These are phyloP conservation scores for Zoanthus sociatus DNA, from an alignment of 92 coral and sea anemone species.

Conservation along the genomic window DNA sequence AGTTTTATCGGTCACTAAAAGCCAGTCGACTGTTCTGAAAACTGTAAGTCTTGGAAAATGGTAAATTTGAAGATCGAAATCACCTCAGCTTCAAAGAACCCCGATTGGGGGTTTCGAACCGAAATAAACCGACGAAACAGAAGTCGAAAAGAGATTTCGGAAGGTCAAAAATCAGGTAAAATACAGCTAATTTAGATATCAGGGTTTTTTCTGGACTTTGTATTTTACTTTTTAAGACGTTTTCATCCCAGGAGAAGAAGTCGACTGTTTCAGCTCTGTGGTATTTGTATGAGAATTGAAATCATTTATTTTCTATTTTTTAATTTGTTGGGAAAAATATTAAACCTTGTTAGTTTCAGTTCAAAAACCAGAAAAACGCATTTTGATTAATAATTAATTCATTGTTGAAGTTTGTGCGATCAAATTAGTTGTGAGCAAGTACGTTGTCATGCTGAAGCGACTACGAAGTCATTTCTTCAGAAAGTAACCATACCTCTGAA, in stretches of 20 bases:
- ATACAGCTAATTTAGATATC: neutral
- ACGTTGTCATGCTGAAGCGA: neutral
- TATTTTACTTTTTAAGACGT: neutral
- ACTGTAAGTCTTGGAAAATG: neutral
- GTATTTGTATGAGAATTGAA: neutral
- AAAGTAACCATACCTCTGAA: neutral
- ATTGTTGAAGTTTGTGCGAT: neutral
- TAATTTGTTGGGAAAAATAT: neutral
- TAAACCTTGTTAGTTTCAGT: neutral
- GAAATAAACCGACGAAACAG: neutral
- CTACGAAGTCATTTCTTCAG: neutral
- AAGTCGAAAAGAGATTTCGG: constrained; percentile 8
- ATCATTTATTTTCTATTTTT: neutral
- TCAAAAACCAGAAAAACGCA: neutral
- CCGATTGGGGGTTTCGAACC: neutral
- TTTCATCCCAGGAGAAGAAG: neutral
- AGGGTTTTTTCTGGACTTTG: neutral
- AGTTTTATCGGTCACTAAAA: neutral
- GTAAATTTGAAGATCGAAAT: constrained; percentile 43
- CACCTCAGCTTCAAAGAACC: constrained; percentile 4
- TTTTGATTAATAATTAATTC: neutral
- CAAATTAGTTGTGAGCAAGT: neutral
- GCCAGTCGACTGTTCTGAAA: neutral
- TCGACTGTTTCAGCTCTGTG: neutral
- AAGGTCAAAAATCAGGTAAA: constrained; percentile 26